Percentiles rank a stretch among this genome's conserved stretches.
Conservation (phyloP, 1,140 invertebrate genomes). For the Pogonognathellus flavescens region DNA sequence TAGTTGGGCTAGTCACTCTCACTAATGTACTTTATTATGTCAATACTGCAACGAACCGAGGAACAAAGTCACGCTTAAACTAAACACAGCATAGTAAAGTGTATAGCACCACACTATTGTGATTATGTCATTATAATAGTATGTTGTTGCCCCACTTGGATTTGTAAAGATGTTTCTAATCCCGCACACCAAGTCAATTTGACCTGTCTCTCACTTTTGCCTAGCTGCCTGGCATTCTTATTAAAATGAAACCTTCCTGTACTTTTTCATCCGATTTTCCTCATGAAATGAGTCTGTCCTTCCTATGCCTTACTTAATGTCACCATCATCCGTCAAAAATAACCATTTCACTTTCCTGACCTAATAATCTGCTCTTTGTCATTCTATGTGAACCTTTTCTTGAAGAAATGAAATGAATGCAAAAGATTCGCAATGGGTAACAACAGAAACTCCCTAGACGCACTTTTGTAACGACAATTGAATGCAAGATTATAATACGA, state of each 20-base stretch:
- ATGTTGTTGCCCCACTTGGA: not conserved
- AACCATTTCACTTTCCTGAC: no score
- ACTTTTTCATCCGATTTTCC: no score
- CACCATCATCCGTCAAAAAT: no score
- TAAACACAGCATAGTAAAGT: slow-evolving; percentile 4
- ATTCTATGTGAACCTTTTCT: no score
- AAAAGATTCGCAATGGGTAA: not conserved
- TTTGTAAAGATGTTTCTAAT: slow-evolving; percentile 15
- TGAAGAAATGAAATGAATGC: no score
- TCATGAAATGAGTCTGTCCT: no score
- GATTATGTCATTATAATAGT: not conserved
- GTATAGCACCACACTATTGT: not conserved
- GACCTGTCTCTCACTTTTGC: no score
- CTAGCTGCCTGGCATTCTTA: no score
- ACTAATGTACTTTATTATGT: slow-evolving; percentile 51
- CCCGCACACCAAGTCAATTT: no score
- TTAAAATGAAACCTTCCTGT: no score
- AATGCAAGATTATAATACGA: not conserved
- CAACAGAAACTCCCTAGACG: not conserved
- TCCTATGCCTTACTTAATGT: no score
- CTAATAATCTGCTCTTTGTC: no score
- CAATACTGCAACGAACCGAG: slow-evolving; percentile 37
- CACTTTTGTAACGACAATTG: not conserved
- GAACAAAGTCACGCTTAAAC: slow-evolving; percentile 30
- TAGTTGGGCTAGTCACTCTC: slow-evolving; percentile 35